These are phyloP conservation scores for Cheilosia scutellata DNA, from an alignment of 2,888 invertebrate species.

Conservation along the genomic window DNA sequence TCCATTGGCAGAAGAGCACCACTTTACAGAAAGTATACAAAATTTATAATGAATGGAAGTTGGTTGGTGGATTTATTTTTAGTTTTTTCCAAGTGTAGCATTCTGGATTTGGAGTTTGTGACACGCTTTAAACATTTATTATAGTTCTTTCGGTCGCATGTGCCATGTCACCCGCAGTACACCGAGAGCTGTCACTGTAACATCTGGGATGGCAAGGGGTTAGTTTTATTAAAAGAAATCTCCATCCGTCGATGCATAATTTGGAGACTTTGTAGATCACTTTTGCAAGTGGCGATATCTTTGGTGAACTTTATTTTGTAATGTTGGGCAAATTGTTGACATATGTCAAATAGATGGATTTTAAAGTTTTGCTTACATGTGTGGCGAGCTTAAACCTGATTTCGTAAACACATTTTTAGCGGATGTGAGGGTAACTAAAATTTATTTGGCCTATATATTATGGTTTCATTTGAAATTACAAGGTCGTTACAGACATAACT, in stretches of 20 bases:
- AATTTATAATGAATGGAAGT: conserved; percentile 3
- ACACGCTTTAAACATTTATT: conserved; percentile 76
- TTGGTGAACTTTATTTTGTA: background rate
- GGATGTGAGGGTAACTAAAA: too few relatives aligned
- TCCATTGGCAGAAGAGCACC: conserved; percentile 41
- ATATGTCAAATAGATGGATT: too few relatives aligned
- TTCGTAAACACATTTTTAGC: too few relatives aligned
- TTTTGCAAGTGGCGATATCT: background rate
- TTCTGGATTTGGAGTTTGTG: conserved; percentile 62
- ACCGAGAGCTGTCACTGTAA: conserved; percentile 44
- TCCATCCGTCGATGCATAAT: background rate
- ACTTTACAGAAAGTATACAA: conserved; percentile 16
- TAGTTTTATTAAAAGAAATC: conserved; percentile 20
- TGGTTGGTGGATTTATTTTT: conserved; percentile 60
- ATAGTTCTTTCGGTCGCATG: conserved; percentile 66
- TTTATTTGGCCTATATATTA: too few relatives aligned
- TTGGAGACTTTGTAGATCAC: background rate
- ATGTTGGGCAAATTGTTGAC: too few relatives aligned
- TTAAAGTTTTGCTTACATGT: too few relatives aligned
- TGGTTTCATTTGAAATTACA: too few relatives aligned
- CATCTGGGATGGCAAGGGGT: conserved; percentile 62
- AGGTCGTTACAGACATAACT: too few relatives aligned
- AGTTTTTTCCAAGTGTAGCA: conserved; percentile 55
- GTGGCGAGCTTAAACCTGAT: too few relatives aligned
- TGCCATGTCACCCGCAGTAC: conserved; percentile 57